phyloP scores from a whole-genome alignment of 2,113 vertebrate genomes.

The Nymphicus hollandicus region DNA sequence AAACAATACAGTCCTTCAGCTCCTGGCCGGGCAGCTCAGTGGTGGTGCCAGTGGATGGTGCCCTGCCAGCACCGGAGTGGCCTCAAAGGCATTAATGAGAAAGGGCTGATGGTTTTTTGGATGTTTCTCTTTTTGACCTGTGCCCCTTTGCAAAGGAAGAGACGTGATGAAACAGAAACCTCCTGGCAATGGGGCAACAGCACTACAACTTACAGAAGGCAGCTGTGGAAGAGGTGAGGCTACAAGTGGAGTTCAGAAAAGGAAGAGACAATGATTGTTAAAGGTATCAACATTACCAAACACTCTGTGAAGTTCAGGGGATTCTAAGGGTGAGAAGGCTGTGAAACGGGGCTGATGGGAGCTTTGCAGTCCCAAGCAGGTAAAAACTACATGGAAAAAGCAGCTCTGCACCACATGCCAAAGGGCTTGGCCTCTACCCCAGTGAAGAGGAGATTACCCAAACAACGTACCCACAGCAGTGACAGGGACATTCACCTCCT shows the following conservation, averaged over 20 bases:
- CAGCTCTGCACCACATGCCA: neutral
- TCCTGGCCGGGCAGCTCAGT: neutral
- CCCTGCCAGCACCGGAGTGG: neutral
- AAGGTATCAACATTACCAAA: neutral
- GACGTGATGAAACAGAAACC: neutral
- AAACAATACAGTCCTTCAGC: neutral
- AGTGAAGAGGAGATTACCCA: accelerated
- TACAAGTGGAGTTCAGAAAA: neutral
- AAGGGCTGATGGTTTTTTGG: neutral
- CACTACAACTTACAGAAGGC: neutral
- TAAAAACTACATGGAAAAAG: accelerated
- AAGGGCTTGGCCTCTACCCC: too few relatives aligned
- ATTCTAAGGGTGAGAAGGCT: neutral
- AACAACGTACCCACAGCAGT: accelerated
- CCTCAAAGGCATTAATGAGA: neutral
- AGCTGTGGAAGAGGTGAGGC: neutral
- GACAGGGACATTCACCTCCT: neutral
- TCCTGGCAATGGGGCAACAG: neutral
- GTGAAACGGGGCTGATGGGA: neutral
- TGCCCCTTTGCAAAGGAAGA: neutral
- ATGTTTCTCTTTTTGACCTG: neutral
- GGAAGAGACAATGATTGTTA: neutral
- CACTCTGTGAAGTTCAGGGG: too few relatives aligned
- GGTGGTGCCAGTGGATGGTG: neutral
- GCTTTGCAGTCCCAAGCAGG: neutral